phyloP scores from a whole-genome alignment of 2,113 vertebrate species.

The Mola mola region DNA sequence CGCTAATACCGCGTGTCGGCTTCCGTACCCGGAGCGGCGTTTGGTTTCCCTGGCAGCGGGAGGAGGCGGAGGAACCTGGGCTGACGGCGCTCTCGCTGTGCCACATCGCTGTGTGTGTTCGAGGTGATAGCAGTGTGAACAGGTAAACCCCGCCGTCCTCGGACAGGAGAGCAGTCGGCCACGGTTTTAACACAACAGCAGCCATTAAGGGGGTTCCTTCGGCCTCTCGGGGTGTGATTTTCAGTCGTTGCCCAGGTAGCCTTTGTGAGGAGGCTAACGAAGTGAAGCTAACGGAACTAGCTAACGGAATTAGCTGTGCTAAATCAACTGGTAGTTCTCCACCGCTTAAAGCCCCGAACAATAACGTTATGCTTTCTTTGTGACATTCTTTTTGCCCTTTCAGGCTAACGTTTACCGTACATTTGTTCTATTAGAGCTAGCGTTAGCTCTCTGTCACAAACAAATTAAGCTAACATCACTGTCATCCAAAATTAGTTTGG shows the following conservation, averaged over 20 bases:
- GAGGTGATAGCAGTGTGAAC: not conserved
- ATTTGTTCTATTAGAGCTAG: too few relatives aligned
- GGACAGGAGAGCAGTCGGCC: too few relatives aligned
- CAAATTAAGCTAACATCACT: too few relatives aligned
- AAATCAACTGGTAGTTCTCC: too few relatives aligned
- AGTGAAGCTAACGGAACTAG: constrained; percentile 21
- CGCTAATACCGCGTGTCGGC: too few relatives aligned
- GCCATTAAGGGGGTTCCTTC: accelerated
- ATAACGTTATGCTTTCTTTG: too few relatives aligned
- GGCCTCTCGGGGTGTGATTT: not conserved
- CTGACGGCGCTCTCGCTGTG: constrained; percentile 4
- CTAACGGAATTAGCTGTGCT: not conserved
- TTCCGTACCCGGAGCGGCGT: not conserved
- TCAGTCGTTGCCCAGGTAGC: not conserved
- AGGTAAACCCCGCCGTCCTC: constrained; percentile 15
- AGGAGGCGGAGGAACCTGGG: constrained; percentile 15
- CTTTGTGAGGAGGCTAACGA: constrained; percentile 8
- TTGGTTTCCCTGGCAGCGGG: constrained; percentile 37
- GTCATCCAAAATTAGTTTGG: too few relatives aligned
- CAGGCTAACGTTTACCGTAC: too few relatives aligned
- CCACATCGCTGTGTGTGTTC: constrained; percentile 44
- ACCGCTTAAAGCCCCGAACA: too few relatives aligned
- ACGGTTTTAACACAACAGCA: not conserved
- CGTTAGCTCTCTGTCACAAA: too few relatives aligned
- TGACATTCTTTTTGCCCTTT: too few relatives aligned